Base-by-base conservation (phyloP, 2,888 invertebrate species). In the Melangyna quadrimaculata region DNA sequence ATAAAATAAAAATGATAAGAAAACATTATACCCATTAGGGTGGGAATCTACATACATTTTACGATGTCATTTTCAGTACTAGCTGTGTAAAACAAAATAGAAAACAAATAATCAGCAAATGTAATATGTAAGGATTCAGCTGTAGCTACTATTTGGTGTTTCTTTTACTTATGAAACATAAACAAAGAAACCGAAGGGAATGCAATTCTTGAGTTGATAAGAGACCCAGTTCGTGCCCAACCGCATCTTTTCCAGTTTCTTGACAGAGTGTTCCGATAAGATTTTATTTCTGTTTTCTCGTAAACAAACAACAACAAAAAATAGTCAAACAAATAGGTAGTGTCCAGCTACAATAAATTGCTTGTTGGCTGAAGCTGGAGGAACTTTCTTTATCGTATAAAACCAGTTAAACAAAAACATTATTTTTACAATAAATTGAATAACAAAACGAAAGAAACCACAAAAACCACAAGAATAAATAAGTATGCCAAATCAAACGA, bases 131-230 rank as follows among this genome's bases (percentile, higher is more conserved):
- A 35, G 22, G 14, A 67, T n/a, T 29, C 24, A 51, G 51, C 14
- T 51, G n/a, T 24, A 53, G 73, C 70, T 29, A 73, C 55, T 63
- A 82, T 53, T 73, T 63, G 69, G 37, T 40, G 12, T 32, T 27
- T 29, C 0, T n/a, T 17, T 32, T 12, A n/a, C 43, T 22, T n/a
- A 5, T 14, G 17, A n/a, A 37, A 24, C n/a, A 43, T 29, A 27
- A 77, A 80, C 75, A 84, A 79, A 84, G 71, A 84, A 79, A 79
- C 57, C 10, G 27, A 48, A 45, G 10, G 32, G 53, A 57, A 27
- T 37, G 53, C 53, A 65, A 61, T 40, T 57, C 65, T 59, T 43
- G 19, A 22, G n/a, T 12, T 65, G 81, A 81, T 81, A 81, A 75
- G 55, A 37, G 6, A 22, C 35, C 22, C 27, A 35, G 12, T 51